Conservation (phyloP, 2,888 invertebrate genomes). For the Meganola albula region DNA sequence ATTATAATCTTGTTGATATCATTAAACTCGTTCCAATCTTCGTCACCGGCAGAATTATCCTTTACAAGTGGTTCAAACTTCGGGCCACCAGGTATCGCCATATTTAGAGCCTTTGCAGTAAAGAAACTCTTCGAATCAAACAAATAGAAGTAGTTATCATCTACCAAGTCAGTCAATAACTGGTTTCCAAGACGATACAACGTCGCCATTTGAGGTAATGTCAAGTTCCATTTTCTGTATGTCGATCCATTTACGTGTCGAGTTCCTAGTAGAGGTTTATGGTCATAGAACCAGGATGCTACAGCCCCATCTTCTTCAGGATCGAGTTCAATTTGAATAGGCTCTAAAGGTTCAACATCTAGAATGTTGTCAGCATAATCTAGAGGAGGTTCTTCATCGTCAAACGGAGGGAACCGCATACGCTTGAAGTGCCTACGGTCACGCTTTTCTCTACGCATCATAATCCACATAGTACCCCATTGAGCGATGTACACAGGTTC, state of each 20-base stretch:
- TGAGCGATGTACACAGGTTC: slow-evolving; percentile 99
- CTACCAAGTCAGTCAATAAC: slow-evolving; percentile 97
- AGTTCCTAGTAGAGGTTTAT: slow-evolving; percentile 95
- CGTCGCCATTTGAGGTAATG: slow-evolving; percentile 98
- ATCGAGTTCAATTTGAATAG: slow-evolving; percentile 98
- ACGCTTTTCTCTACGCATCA: slow-evolving; percentile 99
- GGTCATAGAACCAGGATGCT: slow-evolving; percentile 98
- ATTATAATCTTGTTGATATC: slow-evolving; percentile 99
- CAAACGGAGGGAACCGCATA: slow-evolving; percentile 99
- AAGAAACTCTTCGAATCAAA: slow-evolving; percentile 99
- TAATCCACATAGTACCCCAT: slow-evolving; percentile 99
- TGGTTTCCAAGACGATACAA: slow-evolving; percentile 98
- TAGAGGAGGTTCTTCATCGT: slow-evolving; percentile 99
- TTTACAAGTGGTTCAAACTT: slow-evolving; percentile 99
- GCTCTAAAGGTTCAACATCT: slow-evolving; percentile 99
- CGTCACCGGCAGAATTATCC: slow-evolving; percentile 97
- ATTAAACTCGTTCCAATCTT: slow-evolving; percentile 99
- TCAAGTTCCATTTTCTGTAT: slow-evolving; percentile 97
- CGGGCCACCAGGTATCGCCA: slow-evolving; percentile 99
- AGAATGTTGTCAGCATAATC: slow-evolving; percentile 99
- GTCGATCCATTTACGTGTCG: slow-evolving; percentile 97
- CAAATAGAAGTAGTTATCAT: slow-evolving; percentile 98
- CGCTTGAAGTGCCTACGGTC: slow-evolving; percentile 99
- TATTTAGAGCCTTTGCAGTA: slow-evolving; percentile 99
- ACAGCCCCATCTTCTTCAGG: slow-evolving; percentile 95